phyloP scores from a whole-genome alignment of 37 sponge, comb jelly and placozoan genomes.

The Geodia barretti region DNA sequence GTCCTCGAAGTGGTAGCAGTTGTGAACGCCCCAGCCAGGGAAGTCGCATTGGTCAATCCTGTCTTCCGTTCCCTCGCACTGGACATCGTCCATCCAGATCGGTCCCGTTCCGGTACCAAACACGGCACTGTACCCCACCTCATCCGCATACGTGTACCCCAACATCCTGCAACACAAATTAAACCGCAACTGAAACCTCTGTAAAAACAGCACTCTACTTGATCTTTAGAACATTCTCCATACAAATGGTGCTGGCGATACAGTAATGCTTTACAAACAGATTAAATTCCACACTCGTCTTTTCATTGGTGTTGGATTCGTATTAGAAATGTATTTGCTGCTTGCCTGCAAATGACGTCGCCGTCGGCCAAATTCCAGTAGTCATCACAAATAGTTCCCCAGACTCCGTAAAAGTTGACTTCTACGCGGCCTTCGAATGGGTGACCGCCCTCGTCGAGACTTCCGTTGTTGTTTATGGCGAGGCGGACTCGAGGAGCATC shows the following conservation, averaged over 20 bases:
- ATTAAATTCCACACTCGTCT: no score
- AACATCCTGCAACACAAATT: conserved; percentile 61
- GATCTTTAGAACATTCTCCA: no score
- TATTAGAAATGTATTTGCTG: no score
- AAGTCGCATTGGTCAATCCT: conserved; percentile 53
- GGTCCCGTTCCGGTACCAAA: conserved; percentile 28
- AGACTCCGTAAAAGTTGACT: conserved; percentile 17
- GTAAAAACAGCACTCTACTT: no score
- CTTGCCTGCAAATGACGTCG: not conserved
- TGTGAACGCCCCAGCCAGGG: conserved; percentile 76
- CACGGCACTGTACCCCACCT: not conserved
- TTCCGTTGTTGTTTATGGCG: not conserved
- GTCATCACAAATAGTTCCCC: conserved; percentile 51
- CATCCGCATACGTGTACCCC: conserved; percentile 22
- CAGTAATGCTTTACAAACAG: no score
- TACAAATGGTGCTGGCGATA: no score
- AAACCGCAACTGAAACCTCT: no score
- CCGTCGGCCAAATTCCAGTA: conserved; percentile 13
- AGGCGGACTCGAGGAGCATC: conserved; percentile 13
- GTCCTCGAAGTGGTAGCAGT: conserved; percentile 71
- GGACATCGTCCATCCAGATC: conserved; percentile 75
- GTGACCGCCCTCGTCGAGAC: conserved; percentile 12
- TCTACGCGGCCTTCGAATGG: conserved; percentile 11
- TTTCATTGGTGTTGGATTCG: no score
- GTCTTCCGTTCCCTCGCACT: conserved; percentile 66